Evolutionary conservation across 1,140 invertebrate genomes (phyloP).

Genomic region (Orchesella cincta): DNA sequence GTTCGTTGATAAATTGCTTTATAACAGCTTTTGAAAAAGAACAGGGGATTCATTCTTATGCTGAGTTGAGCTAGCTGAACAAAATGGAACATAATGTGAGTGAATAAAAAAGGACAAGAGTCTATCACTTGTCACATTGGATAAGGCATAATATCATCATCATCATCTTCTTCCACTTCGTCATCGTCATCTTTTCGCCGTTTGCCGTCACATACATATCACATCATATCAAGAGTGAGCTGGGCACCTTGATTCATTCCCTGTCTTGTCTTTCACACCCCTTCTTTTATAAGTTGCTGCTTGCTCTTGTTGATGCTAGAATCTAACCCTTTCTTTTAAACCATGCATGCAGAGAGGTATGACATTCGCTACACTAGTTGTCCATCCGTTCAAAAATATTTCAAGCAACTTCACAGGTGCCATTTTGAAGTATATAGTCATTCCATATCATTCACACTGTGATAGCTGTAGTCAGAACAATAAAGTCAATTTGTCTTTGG

Average conservation of each 20-base stretch:
- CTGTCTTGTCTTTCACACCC: too few species aligned
- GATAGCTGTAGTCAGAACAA: too few species aligned
- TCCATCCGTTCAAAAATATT: too few species aligned
- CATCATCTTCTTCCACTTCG: conserved; percentile 9
- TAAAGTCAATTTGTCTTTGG: too few species aligned
- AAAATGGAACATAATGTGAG: conserved; percentile 16
- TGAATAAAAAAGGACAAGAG: not conserved
- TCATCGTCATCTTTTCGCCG: conserved; percentile 14
- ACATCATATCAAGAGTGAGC: conserved; percentile 9
- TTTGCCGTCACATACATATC: conserved; percentile 1
- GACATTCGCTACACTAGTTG: too few species aligned
- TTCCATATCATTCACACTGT: too few species aligned
- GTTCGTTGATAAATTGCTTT: not conserved
- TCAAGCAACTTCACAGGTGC: too few species aligned
- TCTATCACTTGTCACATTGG: conserved; percentile 24
- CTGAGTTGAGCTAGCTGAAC: not conserved
- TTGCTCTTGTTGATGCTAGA: too few species aligned
- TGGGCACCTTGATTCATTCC: conserved; percentile 22
- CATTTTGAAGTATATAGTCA: too few species aligned
- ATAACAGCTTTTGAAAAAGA: not conserved
- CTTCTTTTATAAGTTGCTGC: too few species aligned
- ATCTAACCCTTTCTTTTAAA: too few species aligned
- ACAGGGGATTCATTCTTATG: not conserved
- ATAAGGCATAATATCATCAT: conserved; percentile 28
- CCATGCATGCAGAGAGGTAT: too few species aligned